Evolutionary conservation across 2,113 vertebrate species (phyloP).

Genomic region (Notarius lentiginosus): DNA sequence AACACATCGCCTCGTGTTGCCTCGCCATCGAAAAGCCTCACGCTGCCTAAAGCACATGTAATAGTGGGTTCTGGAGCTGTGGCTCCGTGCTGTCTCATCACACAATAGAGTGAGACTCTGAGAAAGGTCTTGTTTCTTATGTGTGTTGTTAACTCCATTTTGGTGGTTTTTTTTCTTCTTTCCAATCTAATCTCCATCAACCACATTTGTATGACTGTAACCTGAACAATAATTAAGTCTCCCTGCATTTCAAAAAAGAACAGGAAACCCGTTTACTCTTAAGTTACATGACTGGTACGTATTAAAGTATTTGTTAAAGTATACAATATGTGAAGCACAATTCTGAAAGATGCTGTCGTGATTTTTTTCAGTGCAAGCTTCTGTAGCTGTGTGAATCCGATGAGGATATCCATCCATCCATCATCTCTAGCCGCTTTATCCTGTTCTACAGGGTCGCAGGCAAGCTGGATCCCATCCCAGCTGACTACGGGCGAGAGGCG

Average conservation of each 20-base stretch:
- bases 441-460: too few relatives aligned
- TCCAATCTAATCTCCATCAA: neutral
- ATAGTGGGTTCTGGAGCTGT: slow-evolving; percentile 7
- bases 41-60: slow-evolving; percentile 15
- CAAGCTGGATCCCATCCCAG: too few relatives aligned
- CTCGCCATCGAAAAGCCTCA: neutral
- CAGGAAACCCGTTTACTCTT: neutral
- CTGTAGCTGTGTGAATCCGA: neutral
- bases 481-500: too few relatives aligned
- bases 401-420: neutral
- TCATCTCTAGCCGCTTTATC: neutral
- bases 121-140: slow-evolving; percentile 25
- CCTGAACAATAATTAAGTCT: neutral
- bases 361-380: neutral
- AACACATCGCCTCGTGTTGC: neutral
- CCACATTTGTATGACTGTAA: neutral
- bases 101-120: neutral
- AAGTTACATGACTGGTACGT: neutral
- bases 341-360: neutral
- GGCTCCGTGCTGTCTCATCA: slow-evolving; percentile 27
- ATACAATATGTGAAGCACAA: neutral
- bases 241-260: neutral
- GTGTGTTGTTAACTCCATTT: neutral
- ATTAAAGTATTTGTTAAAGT: neutral
- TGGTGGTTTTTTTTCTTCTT: neutral